Base-by-base conservation (phyloP, 2,888 invertebrate species). In the Metopia argyrocephala region DNA sequence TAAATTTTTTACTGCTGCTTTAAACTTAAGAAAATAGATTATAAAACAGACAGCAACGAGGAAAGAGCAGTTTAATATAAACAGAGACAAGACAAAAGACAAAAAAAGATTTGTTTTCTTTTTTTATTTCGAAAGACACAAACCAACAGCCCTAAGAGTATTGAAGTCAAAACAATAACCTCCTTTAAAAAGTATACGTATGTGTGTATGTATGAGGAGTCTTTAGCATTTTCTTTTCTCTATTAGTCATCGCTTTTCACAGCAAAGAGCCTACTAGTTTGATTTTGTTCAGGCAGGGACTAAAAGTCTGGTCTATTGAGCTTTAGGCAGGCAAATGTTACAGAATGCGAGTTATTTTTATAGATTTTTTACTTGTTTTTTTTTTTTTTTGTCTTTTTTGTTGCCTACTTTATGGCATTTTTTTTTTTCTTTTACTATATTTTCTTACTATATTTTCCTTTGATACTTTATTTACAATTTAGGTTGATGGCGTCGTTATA, bases 401-500 rank as follows among this genome's bases (percentile, higher is more conserved):
- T 23, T 52, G 25, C 59, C 7, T 50, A 23, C 28, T 52, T 21
- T 5, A 21, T 45, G 25, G 21, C 18, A 6, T 3, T 46, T 28
- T 25, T 57, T 75, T 75, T 46, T 20, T 25, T 61, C 31, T 45
- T 76, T 54, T n/a, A n/a, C n/a, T n/a, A n/a, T n/a, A n/a, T 75
- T 21, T 69, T 57, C 18, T 68, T 69, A 4, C 12, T 50, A n/a
- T n/a, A n/a, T n/a, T n/a, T n/a, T n/a, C n/a, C n/a, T n/a, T n/a
- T n/a, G n/a, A n/a, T n/a, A n/a, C n/a, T 62, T 71, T 68, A 28
- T 62, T 84, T 87, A 86, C 85, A 86, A 88, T 87, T 86, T 85
- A 90, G 90, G 89, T 97, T 68, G 98, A 98, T 88, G 97, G 97
- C 68, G 97, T 98, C 83, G 97, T 98, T 81, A 97, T 98, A 87